Base-by-base conservation (phyloP, 2,113 vertebrate genomes). In the Vulpes ferrilata region DNA sequence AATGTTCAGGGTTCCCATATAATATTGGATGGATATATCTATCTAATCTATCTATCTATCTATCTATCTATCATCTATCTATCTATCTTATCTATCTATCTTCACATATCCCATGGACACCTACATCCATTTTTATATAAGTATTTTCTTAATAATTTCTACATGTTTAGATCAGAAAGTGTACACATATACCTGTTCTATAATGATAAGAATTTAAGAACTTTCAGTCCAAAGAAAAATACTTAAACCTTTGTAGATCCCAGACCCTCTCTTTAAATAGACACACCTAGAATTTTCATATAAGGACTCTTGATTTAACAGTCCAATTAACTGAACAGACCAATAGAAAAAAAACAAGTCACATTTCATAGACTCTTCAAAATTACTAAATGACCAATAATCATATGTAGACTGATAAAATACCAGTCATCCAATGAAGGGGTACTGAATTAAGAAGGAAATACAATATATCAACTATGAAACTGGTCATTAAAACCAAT, bases 171-270 rank as follows among this genome's bases (percentile, higher is more conserved):
- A 80, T 71, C 32, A 55, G 16, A 92, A 87, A 27, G 23, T 80
- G 71, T 71, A 38, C 11, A 95, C 60, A 8, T n/a, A 87, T 19
- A 59, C 25, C 27, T 88, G 5, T 11, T 90, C 25, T 71, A 86
- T 43, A 62, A 27, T 53, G 16, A 32, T 27, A 57, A 64, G n/a
- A 87, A 79, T 19, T 71, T 43, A 87, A 92, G 15, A 73, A 57
- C 43, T 87, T 92, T 73, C 48, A 73, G 64, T 73, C 10, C 64
- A 95, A 59, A 74, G 74, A 87, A 95, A 86, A 73, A 81, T 64
- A 73, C 30, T 8, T n/a, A 1, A 55, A 81, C n/a, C 62, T 11
- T 73, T 60, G 53, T 48, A 55, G 15, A 73, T 80, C 32, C 30
- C 32, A 85, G 53, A 80, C 32, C 20, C 22, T 84, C 25, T 87